Evolutionary conservation across 2,113 vertebrate species (phyloP).

Genomic region (Dipodomys stephensi): DNA sequence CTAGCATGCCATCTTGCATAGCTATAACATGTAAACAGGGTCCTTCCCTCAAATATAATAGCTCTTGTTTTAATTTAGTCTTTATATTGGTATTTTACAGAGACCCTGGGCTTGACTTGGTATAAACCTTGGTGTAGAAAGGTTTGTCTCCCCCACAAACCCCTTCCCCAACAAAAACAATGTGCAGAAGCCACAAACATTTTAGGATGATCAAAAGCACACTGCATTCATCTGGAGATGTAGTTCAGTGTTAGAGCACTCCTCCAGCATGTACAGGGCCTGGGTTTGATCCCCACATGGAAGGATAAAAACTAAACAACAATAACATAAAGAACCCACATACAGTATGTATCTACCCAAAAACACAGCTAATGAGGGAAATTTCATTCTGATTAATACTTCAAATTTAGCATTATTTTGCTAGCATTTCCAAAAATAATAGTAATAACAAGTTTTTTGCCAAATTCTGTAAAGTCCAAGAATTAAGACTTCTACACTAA

Average conservation of each 20-base stretch:
- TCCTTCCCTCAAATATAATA: neutral
- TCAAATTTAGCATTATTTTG: neutral
- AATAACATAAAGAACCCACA: neutral
- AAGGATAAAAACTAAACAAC: neutral
- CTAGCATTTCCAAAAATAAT: constrained; percentile 32
- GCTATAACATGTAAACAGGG: neutral
- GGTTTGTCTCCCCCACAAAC: neutral
- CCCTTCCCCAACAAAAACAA: neutral
- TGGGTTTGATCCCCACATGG: neutral
- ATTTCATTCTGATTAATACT: neutral
- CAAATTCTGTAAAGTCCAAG: constrained; percentile 21
- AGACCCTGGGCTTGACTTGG: neutral
- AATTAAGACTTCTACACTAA: neutral
- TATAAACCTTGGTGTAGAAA: neutral
- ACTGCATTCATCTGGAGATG: neutral
- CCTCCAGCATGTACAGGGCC: neutral
- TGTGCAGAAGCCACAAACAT: neutral
- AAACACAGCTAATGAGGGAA: neutral
- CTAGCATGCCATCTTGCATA: neutral
- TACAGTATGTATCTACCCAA: neutral
- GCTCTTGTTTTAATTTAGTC: neutral
- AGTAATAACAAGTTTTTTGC: neutral
- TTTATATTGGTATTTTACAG: neutral
- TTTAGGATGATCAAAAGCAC: neutral
- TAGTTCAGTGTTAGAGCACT: neutral